Evolutionary conservation across 2,888 invertebrate genomes (phyloP).

Genomic region (Xylota segnis): DNA sequence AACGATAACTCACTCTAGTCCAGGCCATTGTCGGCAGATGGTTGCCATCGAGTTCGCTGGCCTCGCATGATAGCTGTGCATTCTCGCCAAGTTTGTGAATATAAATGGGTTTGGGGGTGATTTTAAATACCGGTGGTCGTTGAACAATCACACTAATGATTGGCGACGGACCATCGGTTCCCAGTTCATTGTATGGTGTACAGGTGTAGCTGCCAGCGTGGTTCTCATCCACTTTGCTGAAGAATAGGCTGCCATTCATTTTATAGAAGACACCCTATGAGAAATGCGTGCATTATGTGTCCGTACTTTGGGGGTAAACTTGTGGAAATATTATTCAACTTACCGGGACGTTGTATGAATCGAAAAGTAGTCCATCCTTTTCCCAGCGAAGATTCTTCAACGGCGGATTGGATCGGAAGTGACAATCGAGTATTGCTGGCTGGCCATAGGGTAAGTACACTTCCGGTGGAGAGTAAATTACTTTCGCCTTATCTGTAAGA

Average conservation of each 20-base stretch:
- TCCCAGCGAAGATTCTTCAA: slow-evolving; percentile 96
- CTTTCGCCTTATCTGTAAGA: slow-evolving; percentile 93
- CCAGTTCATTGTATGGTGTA: slow-evolving; percentile 95
- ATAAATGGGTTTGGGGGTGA: slow-evolving; percentile 93
- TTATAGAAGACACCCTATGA: slow-evolving; percentile 90
- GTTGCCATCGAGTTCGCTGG: slow-evolving; percentile 88
- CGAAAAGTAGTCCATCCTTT: slow-evolving; percentile 95
- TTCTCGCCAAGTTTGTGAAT: slow-evolving; percentile 92
- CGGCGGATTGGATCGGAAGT: slow-evolving; percentile 96
- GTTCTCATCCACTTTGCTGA: slow-evolving; percentile 92
- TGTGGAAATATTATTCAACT: slow-evolving; percentile 36
- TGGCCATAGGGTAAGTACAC: slow-evolving; percentile 93
- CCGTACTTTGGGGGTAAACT: neutral
- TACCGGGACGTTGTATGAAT: slow-evolving; percentile 93
- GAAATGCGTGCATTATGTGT: slow-evolving; percentile 29
- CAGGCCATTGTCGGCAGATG: slow-evolving; percentile 88
- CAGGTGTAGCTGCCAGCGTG: slow-evolving; percentile 96
- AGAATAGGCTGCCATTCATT: slow-evolving; percentile 93
- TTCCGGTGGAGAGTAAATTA: slow-evolving; percentile 93
- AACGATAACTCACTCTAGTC: slow-evolving; percentile 86
- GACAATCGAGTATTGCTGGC: slow-evolving; percentile 94
- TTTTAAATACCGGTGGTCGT: slow-evolving; percentile 93
- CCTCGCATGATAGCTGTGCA: slow-evolving; percentile 93
- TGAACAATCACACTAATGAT: slow-evolving; percentile 93
- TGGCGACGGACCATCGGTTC: slow-evolving; percentile 93